Evolutionary conservation across 1,140 invertebrate genomes (phyloP).

Genomic region (Lepidurus packardi): DNA sequence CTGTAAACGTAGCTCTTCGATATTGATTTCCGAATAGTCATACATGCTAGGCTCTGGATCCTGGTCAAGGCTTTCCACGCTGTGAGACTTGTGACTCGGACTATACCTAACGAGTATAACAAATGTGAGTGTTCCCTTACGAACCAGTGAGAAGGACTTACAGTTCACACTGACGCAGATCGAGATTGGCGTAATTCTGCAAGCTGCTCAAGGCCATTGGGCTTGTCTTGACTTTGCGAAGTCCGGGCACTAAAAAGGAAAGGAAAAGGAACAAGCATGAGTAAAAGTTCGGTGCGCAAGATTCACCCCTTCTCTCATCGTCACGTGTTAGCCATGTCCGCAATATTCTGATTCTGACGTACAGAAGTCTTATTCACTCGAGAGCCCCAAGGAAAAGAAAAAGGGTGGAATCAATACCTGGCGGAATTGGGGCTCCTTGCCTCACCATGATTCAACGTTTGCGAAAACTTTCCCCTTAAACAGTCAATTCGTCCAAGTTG

Average conservation of each 20-base stretch:
- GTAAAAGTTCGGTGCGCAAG: not conserved
- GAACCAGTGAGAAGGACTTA: not conserved
- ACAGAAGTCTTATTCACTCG: not conserved
- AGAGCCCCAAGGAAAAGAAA: not conserved
- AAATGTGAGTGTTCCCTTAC: not conserved
- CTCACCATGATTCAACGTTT: slow-evolving; percentile 10
- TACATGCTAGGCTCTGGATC: slow-evolving; percentile 16
- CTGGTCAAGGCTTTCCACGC: not conserved
- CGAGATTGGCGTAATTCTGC: slow-evolving; percentile 20
- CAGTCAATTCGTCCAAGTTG: not conserved
- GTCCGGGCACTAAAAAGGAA: slow-evolving; percentile 14
- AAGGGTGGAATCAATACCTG: not conserved
- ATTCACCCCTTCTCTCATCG: not conserved
- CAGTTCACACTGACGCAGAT: slow-evolving; percentile 10
- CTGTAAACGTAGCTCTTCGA: slow-evolving; percentile 64
- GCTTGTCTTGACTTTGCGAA: slow-evolving; percentile 27
- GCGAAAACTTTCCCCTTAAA: not conserved
- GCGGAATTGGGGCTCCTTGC: not conserved
- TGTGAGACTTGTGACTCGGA: not conserved
- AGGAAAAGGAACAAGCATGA: not conserved
- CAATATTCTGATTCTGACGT: not conserved
- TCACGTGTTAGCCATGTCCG: not conserved
- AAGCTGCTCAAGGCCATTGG: slow-evolving; percentile 27
- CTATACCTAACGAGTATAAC: slow-evolving; percentile 16
- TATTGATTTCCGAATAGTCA: slow-evolving; percentile 53